A percentile compares a stretch with the other conserved stretches of the same genome.
Evolutionary conservation across 2,888 invertebrate genomes (phyloP).

Genomic region (Agrilus mali): DNA sequence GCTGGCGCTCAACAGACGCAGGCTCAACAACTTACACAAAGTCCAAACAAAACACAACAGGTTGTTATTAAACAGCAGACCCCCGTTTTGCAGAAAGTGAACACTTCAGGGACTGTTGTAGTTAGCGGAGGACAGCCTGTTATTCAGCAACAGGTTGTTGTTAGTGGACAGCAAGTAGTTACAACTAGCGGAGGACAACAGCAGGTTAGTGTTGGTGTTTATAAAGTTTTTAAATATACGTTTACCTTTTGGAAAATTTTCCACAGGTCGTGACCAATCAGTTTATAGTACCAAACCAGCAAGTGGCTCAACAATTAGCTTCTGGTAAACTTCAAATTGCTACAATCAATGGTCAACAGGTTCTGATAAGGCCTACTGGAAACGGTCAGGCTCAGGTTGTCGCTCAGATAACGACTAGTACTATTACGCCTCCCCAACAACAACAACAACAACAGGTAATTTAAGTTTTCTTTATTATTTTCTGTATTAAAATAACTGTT

Average conservation of each 20-base stretch:
- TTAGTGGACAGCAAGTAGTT: slow-evolving; percentile 31
- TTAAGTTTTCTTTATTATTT: too few relatives aligned
- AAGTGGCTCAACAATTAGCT: slow-evolving; percentile 67
- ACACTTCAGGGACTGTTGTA: slow-evolving; percentile 26
- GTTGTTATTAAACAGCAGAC: slow-evolving; percentile 28
- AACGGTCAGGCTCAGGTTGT: slow-evolving; percentile 70
- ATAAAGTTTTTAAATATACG: background rate
- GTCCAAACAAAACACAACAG: slow-evolving; percentile 25
- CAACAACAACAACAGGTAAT: slow-evolving; percentile 9
- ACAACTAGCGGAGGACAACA: slow-evolving; percentile 34
- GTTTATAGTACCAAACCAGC: slow-evolving; percentile 65
- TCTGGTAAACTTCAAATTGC: slow-evolving; percentile 74
- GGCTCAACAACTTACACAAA: slow-evolving; percentile 16
- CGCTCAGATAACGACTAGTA: slow-evolving; percentile 46
- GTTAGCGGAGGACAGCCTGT: slow-evolving; percentile 30
- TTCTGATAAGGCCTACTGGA: slow-evolving; percentile 65
- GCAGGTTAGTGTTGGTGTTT: slow-evolving; percentile 15
- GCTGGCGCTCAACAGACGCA: slow-evolving; percentile 15
- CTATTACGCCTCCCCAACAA: slow-evolving; percentile 18
- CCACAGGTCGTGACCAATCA: slow-evolving; percentile 44
- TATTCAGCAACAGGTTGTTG: slow-evolving; percentile 26
- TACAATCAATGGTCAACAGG: slow-evolving; percentile 75
- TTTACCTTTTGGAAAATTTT: background rate
- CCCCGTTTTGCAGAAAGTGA: slow-evolving; percentile 33
- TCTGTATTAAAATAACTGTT: too few relatives aligned